A percentile compares a stretch with the other conserved stretches of the same genome.
These are phyloP conservation scores for Nowickia ferox DNA, from an alignment of 2,888 invertebrate genomes.

Conservation along the genomic window DNA sequence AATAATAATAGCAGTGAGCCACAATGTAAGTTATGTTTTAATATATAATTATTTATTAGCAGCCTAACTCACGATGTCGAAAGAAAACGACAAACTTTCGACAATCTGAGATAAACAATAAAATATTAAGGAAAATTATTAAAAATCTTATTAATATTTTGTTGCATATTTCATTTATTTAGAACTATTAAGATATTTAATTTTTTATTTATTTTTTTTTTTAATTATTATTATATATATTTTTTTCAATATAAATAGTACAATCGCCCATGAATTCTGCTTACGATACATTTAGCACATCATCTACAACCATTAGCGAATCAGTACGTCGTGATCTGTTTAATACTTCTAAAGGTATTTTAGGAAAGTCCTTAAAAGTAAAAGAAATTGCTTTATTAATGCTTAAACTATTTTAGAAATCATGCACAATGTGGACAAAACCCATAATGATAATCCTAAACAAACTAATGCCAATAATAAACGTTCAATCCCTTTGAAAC, in stretches of 20 bases:
- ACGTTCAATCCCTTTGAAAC: slow-evolving; percentile 78
- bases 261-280: slow-evolving; percentile 86
- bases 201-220: too few species aligned
- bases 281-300: slow-evolving; percentile 85
- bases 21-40: slow-evolving; percentile 66
- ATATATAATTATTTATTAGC: background rate
- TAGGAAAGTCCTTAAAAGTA: background rate
- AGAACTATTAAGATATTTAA: too few species aligned
- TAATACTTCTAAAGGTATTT: slow-evolving; percentile 83
- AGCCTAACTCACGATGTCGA: too few species aligned
- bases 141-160: too few species aligned
- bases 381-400: slow-evolving; percentile 2
- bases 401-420: slow-evolving; percentile 55
- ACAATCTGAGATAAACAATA: too few species aligned
- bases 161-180: slow-evolving; percentile 13
- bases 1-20: slow-evolving; percentile 67
- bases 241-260: slow-evolving; percentile 71
- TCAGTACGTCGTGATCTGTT: slow-evolving; percentile 82
- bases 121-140: too few species aligned
- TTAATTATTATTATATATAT: slow-evolving; percentile 2
- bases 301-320: slow-evolving; percentile 75
- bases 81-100: too few species aligned
- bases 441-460: slow-evolving; percentile 74
- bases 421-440: slow-evolving; percentile 61
- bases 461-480: slow-evolving; percentile 75